Percentiles rank a stretch among this genome's conserved stretches.
These are phyloP conservation scores for Diadema setosum DNA, from an alignment of 35 echinoderm and acorn worm species.

Conservation along the genomic window DNA sequence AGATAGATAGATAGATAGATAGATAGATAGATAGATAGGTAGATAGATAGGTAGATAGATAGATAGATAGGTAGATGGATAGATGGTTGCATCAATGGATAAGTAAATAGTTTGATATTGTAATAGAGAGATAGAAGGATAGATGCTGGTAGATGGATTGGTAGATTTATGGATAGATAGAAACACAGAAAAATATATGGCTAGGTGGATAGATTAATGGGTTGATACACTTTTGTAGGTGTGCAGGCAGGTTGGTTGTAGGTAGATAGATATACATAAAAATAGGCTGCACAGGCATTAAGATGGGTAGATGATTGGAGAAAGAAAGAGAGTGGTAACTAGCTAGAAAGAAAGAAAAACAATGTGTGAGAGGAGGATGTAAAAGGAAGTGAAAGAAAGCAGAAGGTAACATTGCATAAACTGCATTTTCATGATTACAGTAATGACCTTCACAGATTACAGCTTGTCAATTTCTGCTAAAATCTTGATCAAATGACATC, in stretches of 20 bases:
- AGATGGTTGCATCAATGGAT: neutral
- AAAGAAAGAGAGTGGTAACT: neutral
- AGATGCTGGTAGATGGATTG: neutral
- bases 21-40: neutral
- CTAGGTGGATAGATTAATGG: neutral
- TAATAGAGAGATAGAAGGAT: too few species aligned
- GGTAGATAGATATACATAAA: neutral
- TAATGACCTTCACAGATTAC: too few species aligned
- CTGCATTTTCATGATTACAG: too few species aligned
- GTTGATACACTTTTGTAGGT: neutral
- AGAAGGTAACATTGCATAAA: too few species aligned
- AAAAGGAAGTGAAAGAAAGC: neutral
- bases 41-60: neutral
- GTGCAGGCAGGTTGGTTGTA: neutral
- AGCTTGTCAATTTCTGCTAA: too few species aligned
- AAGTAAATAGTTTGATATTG: too few species aligned
- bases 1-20: neutral
- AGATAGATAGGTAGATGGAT: neutral
- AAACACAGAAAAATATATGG: neutral
- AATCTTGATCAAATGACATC: too few species aligned
- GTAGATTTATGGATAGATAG: neutral
- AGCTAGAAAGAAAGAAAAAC: neutral
- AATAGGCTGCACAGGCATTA: too few species aligned
- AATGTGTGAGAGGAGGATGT: neutral
- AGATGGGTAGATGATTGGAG: too few species aligned